Evolutionary conservation across 1,140 invertebrate genomes (phyloP).

Genomic region (Kradibia gibbosae): DNA sequence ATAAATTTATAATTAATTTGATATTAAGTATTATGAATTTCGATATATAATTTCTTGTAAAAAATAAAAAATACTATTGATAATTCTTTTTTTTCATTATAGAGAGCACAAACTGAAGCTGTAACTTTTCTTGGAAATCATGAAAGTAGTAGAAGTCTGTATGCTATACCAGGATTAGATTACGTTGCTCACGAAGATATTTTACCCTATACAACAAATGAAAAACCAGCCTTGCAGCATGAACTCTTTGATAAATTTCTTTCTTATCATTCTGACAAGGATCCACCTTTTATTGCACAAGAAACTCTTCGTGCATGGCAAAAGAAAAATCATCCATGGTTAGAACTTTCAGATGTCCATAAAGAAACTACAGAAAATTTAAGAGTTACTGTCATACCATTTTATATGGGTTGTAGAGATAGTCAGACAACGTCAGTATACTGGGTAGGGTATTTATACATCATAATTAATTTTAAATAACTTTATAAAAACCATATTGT

Average conservation of each 20-base stretch:
- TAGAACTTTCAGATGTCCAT: slow-evolving; percentile 97
- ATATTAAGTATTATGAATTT: too few relatives aligned
- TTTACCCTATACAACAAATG: slow-evolving; percentile 86
- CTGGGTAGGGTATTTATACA: slow-evolving; percentile 79
- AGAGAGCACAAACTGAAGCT: slow-evolving; percentile 96
- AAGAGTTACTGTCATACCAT: slow-evolving; percentile 96
- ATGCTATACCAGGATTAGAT: slow-evolving; percentile 95
- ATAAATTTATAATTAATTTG: too few relatives aligned
- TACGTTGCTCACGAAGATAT: slow-evolving; percentile 98
- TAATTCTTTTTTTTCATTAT: slow-evolving; percentile 53
- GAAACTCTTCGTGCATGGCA: slow-evolving; percentile 96
- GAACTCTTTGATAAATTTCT: slow-evolving; percentile 98
- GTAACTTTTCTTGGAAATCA: slow-evolving; percentile 98
- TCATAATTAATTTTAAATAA: too few relatives aligned
- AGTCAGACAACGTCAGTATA: slow-evolving; percentile 91
- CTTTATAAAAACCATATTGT: too few relatives aligned
- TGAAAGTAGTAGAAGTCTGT: slow-evolving; percentile 92
- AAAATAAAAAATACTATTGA: too few relatives aligned
- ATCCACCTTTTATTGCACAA: slow-evolving; percentile 89
- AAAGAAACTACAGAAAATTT: slow-evolving; percentile 97
- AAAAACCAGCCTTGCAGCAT: slow-evolving; percentile 90
- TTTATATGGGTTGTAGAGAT: slow-evolving; percentile 95
- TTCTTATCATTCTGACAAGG: slow-evolving; percentile 83
- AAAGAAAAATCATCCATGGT: slow-evolving; percentile 97
- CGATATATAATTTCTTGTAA: too few relatives aligned